Conservation (phyloP, 2,888 invertebrate species). For the Nomada ruficornis region DNA sequence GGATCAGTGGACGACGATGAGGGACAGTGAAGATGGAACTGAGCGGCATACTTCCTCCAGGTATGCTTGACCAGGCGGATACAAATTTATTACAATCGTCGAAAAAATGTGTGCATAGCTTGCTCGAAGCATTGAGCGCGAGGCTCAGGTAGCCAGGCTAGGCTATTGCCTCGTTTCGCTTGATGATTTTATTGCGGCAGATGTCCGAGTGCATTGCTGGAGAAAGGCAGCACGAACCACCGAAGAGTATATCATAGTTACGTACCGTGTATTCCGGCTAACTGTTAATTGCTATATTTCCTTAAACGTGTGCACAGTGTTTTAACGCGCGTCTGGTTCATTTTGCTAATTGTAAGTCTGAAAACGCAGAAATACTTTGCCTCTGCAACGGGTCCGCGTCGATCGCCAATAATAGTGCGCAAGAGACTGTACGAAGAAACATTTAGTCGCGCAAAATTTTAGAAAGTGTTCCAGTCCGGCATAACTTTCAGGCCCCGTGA, state of each 20-base stretch:
- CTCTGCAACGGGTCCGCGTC: constrained; percentile 15
- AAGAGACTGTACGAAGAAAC: constrained; percentile 9
- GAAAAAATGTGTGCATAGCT: too few relatives aligned
- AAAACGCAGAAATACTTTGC: neutral
- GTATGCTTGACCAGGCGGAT: constrained; percentile 19
- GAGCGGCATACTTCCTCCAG: constrained; percentile 33
- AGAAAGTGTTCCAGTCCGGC: constrained; percentile 44
- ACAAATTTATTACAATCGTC: neutral
- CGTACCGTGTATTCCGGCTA: too few relatives aligned
- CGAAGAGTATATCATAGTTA: neutral
- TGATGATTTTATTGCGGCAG: constrained; percentile 28
- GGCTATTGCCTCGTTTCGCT: constrained; percentile 7
- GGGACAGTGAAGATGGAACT: constrained; percentile 9
- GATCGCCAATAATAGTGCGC: neutral
- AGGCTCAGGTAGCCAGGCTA: neutral
- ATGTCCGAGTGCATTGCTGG: neutral
- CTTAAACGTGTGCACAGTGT: too few relatives aligned
- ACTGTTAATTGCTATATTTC: too few relatives aligned
- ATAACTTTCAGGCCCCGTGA: constrained; percentile 49
- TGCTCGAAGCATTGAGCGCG: neutral
- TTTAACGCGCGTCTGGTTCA: too few relatives aligned
- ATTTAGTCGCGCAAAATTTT: constrained; percentile 47
- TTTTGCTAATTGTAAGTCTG: too few relatives aligned
- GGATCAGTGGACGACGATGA: constrained; percentile 9
- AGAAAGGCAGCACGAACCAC: constrained; percentile 8